Percentiles rank a stretch among this genome's conserved stretches.
These are phyloP conservation scores for Gallirallus australis DNA, from an alignment of 2,797 vertebrate species.

Conservation along the genomic window DNA sequence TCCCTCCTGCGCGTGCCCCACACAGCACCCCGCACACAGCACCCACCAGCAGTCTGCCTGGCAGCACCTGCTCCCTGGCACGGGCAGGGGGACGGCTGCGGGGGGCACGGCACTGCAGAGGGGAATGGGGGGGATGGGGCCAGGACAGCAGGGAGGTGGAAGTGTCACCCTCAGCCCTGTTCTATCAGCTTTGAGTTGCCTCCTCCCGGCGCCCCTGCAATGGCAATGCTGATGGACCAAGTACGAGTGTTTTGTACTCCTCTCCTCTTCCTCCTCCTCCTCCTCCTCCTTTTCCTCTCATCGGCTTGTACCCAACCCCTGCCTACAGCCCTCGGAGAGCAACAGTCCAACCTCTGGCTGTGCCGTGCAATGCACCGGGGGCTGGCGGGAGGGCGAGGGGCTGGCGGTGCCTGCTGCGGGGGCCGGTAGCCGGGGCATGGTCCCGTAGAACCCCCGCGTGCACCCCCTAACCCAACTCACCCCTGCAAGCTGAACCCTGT, in stretches of 20 bases:
- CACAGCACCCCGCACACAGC: rapidly evolving
- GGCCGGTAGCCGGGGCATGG: not conserved
- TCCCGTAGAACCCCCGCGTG: not conserved
- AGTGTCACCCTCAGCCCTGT: constrained; percentile 72
- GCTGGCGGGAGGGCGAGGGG: constrained; percentile 63
- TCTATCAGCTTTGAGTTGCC: constrained; percentile 83
- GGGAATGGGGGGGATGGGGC: not conserved
- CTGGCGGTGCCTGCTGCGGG: not conserved
- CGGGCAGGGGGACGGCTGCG: not conserved
- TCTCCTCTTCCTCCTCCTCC: constrained; percentile 70
- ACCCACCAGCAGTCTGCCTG: not conserved
- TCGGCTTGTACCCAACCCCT: constrained; percentile 89
- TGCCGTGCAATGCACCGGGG: constrained; percentile 88
- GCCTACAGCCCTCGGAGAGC: constrained; percentile 82
- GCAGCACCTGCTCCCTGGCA: not conserved
- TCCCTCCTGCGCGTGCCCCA: not conserved
- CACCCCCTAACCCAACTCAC: not conserved
- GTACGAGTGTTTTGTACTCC: constrained; percentile 74
- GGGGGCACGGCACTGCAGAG: not conserved
- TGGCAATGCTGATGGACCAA: constrained; percentile 78
- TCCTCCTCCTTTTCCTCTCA: constrained; percentile 79
- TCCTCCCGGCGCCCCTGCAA: constrained; percentile 73
- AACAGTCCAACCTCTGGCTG: constrained; percentile 92
- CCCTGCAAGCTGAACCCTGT: not conserved
- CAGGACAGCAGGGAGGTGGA: not conserved